phyloP scores from a whole-genome alignment of 2,113 vertebrate genomes.

The Gymnocephalus cernua region DNA sequence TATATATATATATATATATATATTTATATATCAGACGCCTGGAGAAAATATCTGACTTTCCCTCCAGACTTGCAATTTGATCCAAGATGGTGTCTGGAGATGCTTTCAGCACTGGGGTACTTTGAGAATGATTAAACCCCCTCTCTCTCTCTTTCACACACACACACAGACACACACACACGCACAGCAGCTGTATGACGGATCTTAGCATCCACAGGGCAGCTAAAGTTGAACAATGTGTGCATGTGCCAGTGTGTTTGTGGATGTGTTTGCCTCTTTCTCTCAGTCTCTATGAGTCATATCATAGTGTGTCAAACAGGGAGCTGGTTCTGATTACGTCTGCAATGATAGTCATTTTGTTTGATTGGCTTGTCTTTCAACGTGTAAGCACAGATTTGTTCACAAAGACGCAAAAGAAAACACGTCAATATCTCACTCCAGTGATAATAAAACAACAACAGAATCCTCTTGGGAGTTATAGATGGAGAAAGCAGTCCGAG shows the following conservation, averaged over 20 bases:
- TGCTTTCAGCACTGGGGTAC: conserved; percentile 16
- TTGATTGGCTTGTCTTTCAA: conserved; percentile 44
- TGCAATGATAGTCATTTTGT: conserved; percentile 18
- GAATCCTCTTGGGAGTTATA: not conserved
- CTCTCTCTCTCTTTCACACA: not conserved
- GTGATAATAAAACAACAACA: not conserved
- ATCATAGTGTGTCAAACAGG: not conserved
- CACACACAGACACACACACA: conserved; percentile 28
- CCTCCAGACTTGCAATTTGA: conserved; percentile 37
- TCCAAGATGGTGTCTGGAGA: conserved; percentile 44
- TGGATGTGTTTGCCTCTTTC: conserved; percentile 32
- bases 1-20: not conserved
- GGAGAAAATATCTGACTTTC: conserved; percentile 34
- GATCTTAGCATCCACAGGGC: conserved; percentile 21
- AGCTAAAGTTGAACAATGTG: conserved; percentile 42
- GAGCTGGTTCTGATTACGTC: conserved; percentile 41
- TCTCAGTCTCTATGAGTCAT: not conserved
- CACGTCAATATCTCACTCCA: not conserved
- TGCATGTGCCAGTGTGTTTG: conserved; percentile 17
- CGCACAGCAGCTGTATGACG: conserved; percentile 42
- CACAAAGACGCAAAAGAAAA: conserved; percentile 7
- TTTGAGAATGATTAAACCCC: conserved; percentile 51
- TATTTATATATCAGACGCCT: not conserved
- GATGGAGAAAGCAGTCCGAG: not conserved
- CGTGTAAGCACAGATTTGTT: conserved; percentile 11